A percentile compares a stretch with the other conserved stretches of the same genome.
Conservation (phyloP, 2,797 vertebrate genomes). For the Tenualosa thibaudeaui region DNA sequence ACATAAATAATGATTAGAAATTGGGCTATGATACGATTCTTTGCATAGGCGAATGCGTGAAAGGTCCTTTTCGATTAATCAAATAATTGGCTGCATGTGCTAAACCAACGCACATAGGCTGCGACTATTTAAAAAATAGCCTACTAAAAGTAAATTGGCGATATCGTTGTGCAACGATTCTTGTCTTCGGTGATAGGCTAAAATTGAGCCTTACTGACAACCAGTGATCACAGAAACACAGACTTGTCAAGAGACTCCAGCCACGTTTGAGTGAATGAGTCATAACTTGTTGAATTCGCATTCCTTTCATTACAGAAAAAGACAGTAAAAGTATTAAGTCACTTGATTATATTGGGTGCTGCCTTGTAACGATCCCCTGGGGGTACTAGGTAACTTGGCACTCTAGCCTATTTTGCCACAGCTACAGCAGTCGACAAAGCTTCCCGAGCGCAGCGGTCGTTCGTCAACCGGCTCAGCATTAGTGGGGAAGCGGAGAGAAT, state of each 20-base stretch:
- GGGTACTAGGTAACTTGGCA: slow-evolving; percentile 46
- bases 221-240: neutral
- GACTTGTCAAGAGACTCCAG: neutral
- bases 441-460: slow-evolving; percentile 40
- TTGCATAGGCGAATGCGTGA: no score
- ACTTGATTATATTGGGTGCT: neutral
- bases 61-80: no score
- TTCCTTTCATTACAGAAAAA: neutral
- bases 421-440: slow-evolving; percentile 14
- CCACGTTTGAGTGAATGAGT: neutral
- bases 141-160: neutral
- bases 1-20: no score
- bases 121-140: neutral
- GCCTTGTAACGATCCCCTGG: slow-evolving; percentile 51
- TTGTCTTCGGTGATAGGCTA: neutral
- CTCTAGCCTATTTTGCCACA: slow-evolving; percentile 29
- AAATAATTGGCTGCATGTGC: neutral
- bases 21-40: no score
- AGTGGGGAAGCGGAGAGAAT: slow-evolving; percentile 46
- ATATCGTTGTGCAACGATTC: neutral
- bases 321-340: neutral
- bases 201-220: neutral
- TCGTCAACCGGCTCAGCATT: slow-evolving; percentile 46
- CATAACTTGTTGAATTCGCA: neutral
- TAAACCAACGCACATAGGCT: neutral